Evolutionary conservation across 2,113 vertebrate genomes (phyloP).

Genomic region (Halcyon senegalensis): DNA sequence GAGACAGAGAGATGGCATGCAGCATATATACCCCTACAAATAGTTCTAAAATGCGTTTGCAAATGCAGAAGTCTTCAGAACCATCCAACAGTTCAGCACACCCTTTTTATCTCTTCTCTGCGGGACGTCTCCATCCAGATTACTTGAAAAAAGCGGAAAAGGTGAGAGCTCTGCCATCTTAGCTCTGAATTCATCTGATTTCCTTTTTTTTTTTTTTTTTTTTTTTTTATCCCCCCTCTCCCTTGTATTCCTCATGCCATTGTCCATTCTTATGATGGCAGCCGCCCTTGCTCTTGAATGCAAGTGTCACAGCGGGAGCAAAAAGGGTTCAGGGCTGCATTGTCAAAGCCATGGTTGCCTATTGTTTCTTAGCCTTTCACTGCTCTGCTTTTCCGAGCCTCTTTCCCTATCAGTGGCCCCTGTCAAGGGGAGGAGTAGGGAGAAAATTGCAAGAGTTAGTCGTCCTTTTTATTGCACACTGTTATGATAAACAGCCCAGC

Average conservation of each 20-base stretch:
- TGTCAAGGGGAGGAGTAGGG: constrained; percentile 74
- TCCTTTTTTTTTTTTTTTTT: constrained; percentile 5
- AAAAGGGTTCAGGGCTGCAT: constrained; percentile 71
- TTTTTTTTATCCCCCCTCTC: background rate
- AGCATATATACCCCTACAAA: constrained; percentile 74
- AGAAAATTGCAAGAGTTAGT: constrained; percentile 73
- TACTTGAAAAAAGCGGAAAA: constrained; percentile 72
- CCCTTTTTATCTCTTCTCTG: constrained; percentile 75
- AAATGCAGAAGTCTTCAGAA: constrained; percentile 77
- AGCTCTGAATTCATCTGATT: constrained; percentile 76
- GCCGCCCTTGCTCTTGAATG: constrained; percentile 75
- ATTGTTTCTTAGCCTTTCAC: constrained; percentile 78
- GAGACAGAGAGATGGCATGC: constrained; percentile 71
- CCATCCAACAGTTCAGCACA: constrained; percentile 75
- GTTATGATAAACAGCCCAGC: constrained; percentile 78
- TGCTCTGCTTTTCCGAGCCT: constrained; percentile 64
- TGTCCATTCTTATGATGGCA: constrained; percentile 74
- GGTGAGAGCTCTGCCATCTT: constrained; percentile 79
- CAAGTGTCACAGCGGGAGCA: constrained; percentile 76
- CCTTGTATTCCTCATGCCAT: constrained; percentile 75
- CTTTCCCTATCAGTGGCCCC: constrained; percentile 76
- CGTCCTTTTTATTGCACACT: constrained; percentile 67
- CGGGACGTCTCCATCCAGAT: constrained; percentile 76
- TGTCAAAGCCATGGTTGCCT: constrained; percentile 77
- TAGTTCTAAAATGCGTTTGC: constrained; percentile 75